These are phyloP conservation scores for Pseudanteris insignis DNA, from an alignment of 2,888 invertebrate species.

Conservation along the genomic window DNA sequence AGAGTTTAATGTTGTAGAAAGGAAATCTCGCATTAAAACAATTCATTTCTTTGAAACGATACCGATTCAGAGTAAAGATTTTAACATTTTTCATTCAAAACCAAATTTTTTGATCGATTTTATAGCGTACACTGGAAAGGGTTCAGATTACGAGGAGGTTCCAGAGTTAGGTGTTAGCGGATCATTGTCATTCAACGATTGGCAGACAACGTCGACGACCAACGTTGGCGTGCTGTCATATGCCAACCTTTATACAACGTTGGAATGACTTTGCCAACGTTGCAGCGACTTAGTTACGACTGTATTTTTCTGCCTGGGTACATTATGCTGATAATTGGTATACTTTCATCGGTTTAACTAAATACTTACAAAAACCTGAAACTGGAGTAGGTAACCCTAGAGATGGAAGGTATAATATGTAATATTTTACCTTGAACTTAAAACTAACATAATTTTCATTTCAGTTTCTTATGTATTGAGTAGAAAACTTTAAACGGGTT, in stretches of 20 bases:
- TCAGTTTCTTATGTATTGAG: too few relatives aligned
- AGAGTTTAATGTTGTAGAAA: conserved; percentile 14
- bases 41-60: conserved; percentile 18
- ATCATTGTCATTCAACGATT: conserved; percentile 9
- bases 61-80: conserved; percentile 15
- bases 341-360: neutral
- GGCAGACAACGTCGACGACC: neutral
- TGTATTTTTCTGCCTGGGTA: too few relatives aligned
- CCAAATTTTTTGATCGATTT: conserved; percentile 15
- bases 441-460: too few relatives aligned
- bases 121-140: conserved; percentile 9
- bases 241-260: too few relatives aligned
- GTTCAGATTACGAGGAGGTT: conserved; percentile 11
- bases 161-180: neutral
- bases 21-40: conserved; percentile 16
- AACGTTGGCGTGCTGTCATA: too few relatives aligned
- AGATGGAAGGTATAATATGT: too few relatives aligned
- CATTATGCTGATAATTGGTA: conserved; percentile 18
- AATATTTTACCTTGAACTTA: too few relatives aligned
- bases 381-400: too few relatives aligned
- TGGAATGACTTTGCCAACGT: too few relatives aligned
- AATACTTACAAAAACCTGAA: conserved; percentile 12
- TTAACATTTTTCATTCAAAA: conserved; percentile 16
- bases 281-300: too few relatives aligned
- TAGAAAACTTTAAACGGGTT: too few relatives aligned